phyloP scores from a whole-genome alignment of 1,140 invertebrate genomes.

The Bactericera cockerelli region DNA sequence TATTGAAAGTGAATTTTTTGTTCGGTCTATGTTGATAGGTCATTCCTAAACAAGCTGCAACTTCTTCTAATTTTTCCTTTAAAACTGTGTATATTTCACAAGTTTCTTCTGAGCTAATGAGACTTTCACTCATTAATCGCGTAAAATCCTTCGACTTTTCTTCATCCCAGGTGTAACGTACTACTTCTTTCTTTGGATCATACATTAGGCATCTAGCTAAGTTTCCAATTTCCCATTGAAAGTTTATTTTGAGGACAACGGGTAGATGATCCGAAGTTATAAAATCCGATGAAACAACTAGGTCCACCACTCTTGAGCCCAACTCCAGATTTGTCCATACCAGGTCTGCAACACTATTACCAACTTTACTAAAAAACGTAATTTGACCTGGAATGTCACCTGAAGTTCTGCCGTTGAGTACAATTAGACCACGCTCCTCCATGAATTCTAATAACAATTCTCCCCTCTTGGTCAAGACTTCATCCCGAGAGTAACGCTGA shows the following conservation, averaged over 20 bases:
- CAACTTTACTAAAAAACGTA: conserved; percentile 7
- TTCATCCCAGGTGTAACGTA: no score
- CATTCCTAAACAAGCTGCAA: no score
- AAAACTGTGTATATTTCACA: no score
- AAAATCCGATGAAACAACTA: background rate
- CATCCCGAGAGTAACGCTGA: conserved; percentile 9
- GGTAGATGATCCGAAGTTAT: background rate
- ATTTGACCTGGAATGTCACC: conserved; percentile 6
- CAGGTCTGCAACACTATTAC: conserved; percentile 2
- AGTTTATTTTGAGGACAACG: background rate
- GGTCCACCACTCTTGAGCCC: background rate
- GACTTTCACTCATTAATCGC: no score
- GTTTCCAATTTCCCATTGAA: no score
- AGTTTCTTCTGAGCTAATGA: no score
- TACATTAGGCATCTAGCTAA: no score
- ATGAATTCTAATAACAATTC: background rate
- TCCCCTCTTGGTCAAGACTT: background rate
- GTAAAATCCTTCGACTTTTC: no score
- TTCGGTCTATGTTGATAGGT: no score
- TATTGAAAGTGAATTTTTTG: no score
- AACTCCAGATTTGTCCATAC: conserved; percentile 9
- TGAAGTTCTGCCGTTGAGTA: conserved; percentile 9
- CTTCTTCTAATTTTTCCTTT: no score
- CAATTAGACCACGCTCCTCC: conserved; percentile 9
- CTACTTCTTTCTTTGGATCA: no score